Conservation (phyloP, 2,888 invertebrate genomes). For the Drosophila greeni region DNA sequence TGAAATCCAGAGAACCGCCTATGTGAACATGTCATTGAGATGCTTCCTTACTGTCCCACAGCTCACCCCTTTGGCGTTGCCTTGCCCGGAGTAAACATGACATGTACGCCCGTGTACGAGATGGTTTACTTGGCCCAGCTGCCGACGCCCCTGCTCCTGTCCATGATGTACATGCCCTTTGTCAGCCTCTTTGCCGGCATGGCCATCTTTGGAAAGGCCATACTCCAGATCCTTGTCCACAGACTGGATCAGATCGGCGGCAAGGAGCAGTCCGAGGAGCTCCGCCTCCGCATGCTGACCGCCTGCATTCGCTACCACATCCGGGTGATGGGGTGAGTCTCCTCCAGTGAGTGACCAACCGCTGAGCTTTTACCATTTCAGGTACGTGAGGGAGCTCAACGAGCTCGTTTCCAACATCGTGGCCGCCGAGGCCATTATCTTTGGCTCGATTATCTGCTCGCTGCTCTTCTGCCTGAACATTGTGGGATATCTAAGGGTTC, state of each 20-base stretch:
- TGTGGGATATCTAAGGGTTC: constrained; percentile 50
- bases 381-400: constrained; percentile 70
- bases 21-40: background rate
- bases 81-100: constrained; percentile 71
- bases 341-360: background rate
- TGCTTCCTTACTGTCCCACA: constrained; percentile 19
- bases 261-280: constrained; percentile 39
- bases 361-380: constrained; percentile 36
- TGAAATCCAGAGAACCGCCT: no score
- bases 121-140: constrained; percentile 70
- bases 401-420: constrained; percentile 69
- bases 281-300: constrained; percentile 51
- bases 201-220: constrained; percentile 72
- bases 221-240: constrained; percentile 66
- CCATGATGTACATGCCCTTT: constrained; percentile 75
- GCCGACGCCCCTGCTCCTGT: constrained; percentile 60
- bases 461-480: constrained; percentile 74
- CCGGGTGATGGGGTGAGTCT: constrained; percentile 50
- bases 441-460: constrained; percentile 67
- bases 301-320: constrained; percentile 62
- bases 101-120: constrained; percentile 69
- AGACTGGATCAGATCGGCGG: constrained; percentile 52
- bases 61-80: constrained; percentile 75
- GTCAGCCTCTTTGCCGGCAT: constrained; percentile 74
- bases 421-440: constrained; percentile 71